These are phyloP conservation scores for Cheilosia grossa DNA, from an alignment of 2,888 invertebrate species.

Conservation along the genomic window DNA sequence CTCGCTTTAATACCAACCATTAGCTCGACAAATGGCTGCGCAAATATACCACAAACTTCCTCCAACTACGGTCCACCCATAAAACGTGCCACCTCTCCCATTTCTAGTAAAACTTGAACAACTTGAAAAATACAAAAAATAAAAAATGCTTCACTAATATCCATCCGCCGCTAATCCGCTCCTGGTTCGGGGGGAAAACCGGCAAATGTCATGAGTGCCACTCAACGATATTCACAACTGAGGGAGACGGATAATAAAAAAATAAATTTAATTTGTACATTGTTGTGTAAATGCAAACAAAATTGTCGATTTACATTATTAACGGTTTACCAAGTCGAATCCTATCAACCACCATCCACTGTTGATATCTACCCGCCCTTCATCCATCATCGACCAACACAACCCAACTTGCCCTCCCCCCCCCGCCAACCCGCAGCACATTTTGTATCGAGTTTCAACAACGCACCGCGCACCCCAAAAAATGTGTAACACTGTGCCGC, in stretches of 20 bases:
- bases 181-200: conserved; percentile 31
- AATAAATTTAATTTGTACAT: conserved; percentile 73
- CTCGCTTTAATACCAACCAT: background rate
- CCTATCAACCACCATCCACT: conserved; percentile 63
- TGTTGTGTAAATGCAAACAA: conserved; percentile 74
- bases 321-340: conserved; percentile 73
- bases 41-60: background rate
- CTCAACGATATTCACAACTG: conserved; percentile 22
- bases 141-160: background rate
- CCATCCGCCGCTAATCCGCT: conserved; percentile 17
- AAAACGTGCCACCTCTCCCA: background rate
- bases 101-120: background rate
- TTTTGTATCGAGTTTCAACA: conserved; percentile 62
- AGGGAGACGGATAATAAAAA: conserved; percentile 26
- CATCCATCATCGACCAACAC: conserved; percentile 16
- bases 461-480: conserved; percentile 2
- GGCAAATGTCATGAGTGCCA: conserved; percentile 52
- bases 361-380: conserved; percentile 22
- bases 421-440: conserved; percentile 26
- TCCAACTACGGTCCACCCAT: background rate
- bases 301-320: conserved; percentile 74
- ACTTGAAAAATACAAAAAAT: too few species aligned
- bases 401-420: background rate
- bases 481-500: conserved; percentile 7
- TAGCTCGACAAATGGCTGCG: background rate